Percentiles rank a stretch among this genome's conserved stretches.
phyloP scores from a whole-genome alignment of 2,113 vertebrate species.

The Podocnemis expansa region DNA sequence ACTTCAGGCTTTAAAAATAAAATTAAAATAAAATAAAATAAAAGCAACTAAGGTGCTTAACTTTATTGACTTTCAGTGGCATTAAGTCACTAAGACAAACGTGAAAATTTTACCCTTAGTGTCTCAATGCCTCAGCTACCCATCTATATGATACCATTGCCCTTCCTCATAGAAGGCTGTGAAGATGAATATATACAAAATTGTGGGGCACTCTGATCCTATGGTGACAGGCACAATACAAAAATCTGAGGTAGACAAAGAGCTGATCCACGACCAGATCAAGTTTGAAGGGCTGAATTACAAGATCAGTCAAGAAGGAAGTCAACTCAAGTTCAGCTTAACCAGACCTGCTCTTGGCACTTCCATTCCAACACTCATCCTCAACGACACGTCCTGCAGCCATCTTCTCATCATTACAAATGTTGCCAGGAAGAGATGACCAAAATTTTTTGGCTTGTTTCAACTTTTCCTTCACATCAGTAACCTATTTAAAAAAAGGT shows the following conservation, averaged over 20 bases:
- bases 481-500: conserved; percentile 78
- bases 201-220: too few species aligned
- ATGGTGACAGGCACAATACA: background rate
- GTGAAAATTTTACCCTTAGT: background rate
- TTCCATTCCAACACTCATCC: conserved; percentile 91
- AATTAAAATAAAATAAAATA: too few species aligned
- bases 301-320: background rate
- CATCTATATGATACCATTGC: background rate
- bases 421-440: conserved; percentile 92
- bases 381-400: conserved; percentile 81
- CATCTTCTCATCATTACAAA: conserved; percentile 89
- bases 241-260: background rate
- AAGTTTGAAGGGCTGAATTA: rapidly evolving
- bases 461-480: conserved; percentile 95
- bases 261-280: background rate
- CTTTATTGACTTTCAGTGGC: background rate
- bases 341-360: conserved; percentile 91
- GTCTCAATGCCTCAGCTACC: background rate
- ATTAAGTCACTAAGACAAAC: background rate
- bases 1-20: too few species aligned
- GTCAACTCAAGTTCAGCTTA: background rate
- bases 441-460: conserved; percentile 97
- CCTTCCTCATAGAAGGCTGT: background rate
- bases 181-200: background rate
- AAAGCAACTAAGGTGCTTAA: background rate